These are phyloP conservation scores for Astropecten irregularis DNA, from an alignment of 53 echinoderm and acorn worm genomes.

Conservation along the genomic window DNA sequence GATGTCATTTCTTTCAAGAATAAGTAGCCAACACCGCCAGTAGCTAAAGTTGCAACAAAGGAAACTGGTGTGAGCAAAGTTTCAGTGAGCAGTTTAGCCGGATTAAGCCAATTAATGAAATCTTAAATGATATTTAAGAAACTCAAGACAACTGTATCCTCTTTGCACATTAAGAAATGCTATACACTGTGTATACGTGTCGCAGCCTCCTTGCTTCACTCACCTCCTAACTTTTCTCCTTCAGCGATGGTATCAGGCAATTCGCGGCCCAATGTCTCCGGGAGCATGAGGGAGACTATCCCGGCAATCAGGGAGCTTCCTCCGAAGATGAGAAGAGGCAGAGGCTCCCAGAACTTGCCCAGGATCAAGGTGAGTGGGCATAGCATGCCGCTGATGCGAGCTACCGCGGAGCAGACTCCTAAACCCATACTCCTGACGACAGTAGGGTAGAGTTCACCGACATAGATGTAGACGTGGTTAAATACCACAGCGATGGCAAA, in stretches of 20 bases:
- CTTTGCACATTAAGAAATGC: no score
- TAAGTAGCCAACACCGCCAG: no score
- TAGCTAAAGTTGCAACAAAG: no score
- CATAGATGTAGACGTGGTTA: not conserved
- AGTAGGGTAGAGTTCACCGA: conserved; percentile 1
- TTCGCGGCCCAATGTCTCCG: conserved; percentile 33
- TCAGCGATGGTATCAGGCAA: conserved; percentile 56
- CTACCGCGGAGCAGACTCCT: conserved; percentile 46
- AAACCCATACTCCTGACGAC: conserved; percentile 46
- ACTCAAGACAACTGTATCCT: no score
- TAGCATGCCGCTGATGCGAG: conserved; percentile 56
- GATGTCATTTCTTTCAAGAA: no score
- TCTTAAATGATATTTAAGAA: no score
- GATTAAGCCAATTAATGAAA: no score
- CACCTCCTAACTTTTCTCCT: conserved; percentile 58
- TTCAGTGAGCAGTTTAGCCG: no score
- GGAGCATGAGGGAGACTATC: conserved; percentile 41
- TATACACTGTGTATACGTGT: no score
- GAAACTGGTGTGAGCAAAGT: no score
- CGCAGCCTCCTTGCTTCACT: no score
- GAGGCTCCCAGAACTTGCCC: conserved; percentile 52
- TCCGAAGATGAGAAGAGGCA: conserved; percentile 52
- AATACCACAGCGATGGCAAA: not conserved
- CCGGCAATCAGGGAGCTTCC: conserved; percentile 38
- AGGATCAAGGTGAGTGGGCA: conserved; percentile 43